Base-by-base conservation (phyloP, 2,888 invertebrate species). In the Isoperla grammatica region DNA sequence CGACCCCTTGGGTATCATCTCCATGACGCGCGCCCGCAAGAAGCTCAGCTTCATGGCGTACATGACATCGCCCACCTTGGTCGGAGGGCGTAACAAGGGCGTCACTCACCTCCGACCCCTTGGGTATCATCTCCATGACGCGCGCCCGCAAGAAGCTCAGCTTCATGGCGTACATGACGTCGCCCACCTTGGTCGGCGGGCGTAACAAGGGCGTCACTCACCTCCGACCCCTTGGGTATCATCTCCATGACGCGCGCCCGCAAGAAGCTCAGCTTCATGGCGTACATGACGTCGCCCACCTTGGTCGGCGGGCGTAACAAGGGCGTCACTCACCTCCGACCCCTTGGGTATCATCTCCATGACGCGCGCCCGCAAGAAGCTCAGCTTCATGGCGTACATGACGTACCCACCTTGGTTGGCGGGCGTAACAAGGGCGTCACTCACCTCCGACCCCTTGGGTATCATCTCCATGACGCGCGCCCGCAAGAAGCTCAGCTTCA, bases 11-110 rank as follows among this genome's bases (percentile, higher is more conserved):
- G 73, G 71, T 45, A 74, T 69, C 1, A 81, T 69, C 4, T 79
- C 79, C n/a, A 78, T 64, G 0, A 85, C 69, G 12, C 74, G 78
- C 3, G 80, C 84, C 56, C 75, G 77, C 1, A 82, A 81, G 9
- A 80, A 75, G 59, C 75, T 75, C 66, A 81, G 81, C 64, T 82
- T 80, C 78, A 84, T 84, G 2, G 83, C 83, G 71, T 79, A 86
- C 15, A 86, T 82, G 12, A 72, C 68, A 50, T 77, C 78, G 48
- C 82, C 82, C 1, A 75, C 66, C 13, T 75, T 72, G 1, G 83
- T 75, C 1, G 75, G 70, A 0, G 79, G 75, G 39, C 80, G 78
- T n/a, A n/a, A n/a, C n/a, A n/a, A n/a, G n/a, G n/a, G n/a, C n/a
- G n/a, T n/a, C n/a, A n/a, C 69, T 68, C 61, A 76, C 73, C 60